Conservation (phyloP, 2,888 invertebrate species). For the Cosmia pyralina region DNA sequence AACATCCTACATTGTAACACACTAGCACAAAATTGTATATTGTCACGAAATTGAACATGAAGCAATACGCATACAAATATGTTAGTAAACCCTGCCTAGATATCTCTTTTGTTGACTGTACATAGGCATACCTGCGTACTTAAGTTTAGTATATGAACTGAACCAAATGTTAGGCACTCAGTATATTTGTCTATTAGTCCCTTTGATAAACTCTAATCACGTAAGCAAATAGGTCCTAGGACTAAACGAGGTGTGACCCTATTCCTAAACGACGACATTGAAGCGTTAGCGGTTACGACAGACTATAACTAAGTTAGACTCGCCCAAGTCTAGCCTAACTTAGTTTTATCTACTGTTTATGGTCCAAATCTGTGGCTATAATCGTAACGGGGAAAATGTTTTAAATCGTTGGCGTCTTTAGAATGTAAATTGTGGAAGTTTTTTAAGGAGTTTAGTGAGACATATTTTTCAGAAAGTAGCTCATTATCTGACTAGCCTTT, state of each 20-base stretch:
- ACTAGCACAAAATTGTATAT: too few relatives aligned
- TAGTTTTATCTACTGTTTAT: constrained; percentile 44
- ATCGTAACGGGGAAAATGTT: constrained; percentile 12
- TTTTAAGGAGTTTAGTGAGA: too few relatives aligned
- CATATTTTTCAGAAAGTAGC: too few relatives aligned
- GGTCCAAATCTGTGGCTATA: constrained; percentile 19
- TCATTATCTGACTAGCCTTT: too few relatives aligned
- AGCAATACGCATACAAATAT: too few relatives aligned
- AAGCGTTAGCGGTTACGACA: constrained; percentile 19
- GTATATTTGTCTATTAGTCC: constrained; percentile 27
- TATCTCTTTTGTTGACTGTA: too few relatives aligned
- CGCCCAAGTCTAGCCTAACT: constrained; percentile 23
- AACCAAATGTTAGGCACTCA: constrained; percentile 12
- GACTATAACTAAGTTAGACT: constrained; percentile 26
- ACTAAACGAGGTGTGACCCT: constrained; percentile 37
- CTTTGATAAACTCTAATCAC: constrained; percentile 34
- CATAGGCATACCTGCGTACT: too few relatives aligned
- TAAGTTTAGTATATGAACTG: too few relatives aligned
- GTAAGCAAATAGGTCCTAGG: constrained; percentile 23
- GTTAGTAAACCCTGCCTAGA: too few relatives aligned
- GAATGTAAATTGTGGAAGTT: constrained; percentile 10
- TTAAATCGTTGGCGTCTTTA: constrained; percentile 2
- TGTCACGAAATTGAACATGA: too few relatives aligned
- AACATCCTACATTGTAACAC: too few relatives aligned
- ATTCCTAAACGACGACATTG: constrained; percentile 19